These are phyloP conservation scores for Hestina assimilis DNA, from an alignment of 1,140 invertebrate genomes.

Conservation along the genomic window DNA sequence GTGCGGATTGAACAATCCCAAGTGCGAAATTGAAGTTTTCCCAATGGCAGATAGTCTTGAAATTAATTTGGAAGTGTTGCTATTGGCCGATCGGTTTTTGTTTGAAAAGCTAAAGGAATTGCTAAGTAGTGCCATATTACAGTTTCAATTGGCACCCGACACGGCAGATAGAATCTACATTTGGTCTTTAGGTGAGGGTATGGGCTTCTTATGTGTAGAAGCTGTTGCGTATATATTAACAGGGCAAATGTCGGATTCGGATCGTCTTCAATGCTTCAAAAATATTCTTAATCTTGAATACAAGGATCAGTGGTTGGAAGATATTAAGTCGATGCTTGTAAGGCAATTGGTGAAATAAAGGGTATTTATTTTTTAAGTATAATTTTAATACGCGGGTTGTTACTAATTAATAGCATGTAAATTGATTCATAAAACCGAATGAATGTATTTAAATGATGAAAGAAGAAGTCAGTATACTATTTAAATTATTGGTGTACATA, in stretches of 20 bases:
- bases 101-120: slow-evolving; percentile 79
- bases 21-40: slow-evolving; percentile 58
- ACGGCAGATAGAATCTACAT: slow-evolving; percentile 78
- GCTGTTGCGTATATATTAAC: slow-evolving; percentile 77
- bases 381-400: no score
- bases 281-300: slow-evolving; percentile 66
- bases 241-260: slow-evolving; percentile 62
- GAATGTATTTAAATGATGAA: background rate
- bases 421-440: background rate
- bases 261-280: slow-evolving; percentile 57
- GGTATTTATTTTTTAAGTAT: background rate
- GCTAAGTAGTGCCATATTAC: slow-evolving; percentile 78
- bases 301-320: slow-evolving; percentile 72
- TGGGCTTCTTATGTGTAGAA: slow-evolving; percentile 79
- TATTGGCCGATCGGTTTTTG: slow-evolving; percentile 82
- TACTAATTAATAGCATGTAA: no score
- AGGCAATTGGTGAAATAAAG: slow-evolving; percentile 53
- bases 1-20: slow-evolving; percentile 70
- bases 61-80: slow-evolving; percentile 82
- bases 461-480: slow-evolving; percentile 2
- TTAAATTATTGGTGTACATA: slow-evolving; percentile 4
- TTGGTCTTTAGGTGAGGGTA: slow-evolving; percentile 79
- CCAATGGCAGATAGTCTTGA: slow-evolving; percentile 74
- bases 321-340: slow-evolving; percentile 65
- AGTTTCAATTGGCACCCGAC: slow-evolving; percentile 64